These are phyloP conservation scores for Drosophila pallidifrons DNA, from an alignment of 1,140 invertebrate species.

Conservation along the genomic window DNA sequence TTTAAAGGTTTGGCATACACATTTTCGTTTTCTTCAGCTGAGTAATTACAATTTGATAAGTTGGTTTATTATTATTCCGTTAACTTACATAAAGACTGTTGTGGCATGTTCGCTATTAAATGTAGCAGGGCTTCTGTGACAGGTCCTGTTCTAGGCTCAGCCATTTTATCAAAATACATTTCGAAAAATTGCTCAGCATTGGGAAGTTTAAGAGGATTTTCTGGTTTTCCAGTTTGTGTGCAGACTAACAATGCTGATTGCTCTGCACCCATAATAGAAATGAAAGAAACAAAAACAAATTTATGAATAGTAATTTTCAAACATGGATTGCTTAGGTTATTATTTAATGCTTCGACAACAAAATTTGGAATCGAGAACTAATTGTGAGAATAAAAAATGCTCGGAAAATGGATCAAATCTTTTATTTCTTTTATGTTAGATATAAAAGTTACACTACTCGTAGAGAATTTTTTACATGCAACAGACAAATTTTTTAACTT, in stretches of 20 bases:
- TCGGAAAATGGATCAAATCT: background rate
- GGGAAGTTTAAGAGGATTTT: conserved; percentile 20
- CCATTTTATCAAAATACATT: conserved; percentile 54
- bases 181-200: conserved; percentile 57
- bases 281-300: background rate
- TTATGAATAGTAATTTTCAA: background rate
- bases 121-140: conserved; percentile 59
- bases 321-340: conserved; percentile 13
- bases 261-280: conserved; percentile 61
- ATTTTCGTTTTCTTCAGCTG: background rate
- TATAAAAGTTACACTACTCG: no score
- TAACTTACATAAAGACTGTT: background rate
- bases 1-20: conserved; percentile 1
- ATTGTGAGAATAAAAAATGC: no score
- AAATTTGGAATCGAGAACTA: background rate
- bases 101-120: conserved; percentile 34
- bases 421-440: no score
- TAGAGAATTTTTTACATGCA: no score
- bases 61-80: background rate
- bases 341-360: background rate
- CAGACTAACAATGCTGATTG: conserved; percentile 64
- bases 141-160: conserved; percentile 51
- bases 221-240: conserved; percentile 54
- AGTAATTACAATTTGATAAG: background rate
- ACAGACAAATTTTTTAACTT: no score